Conservation (phyloP, 2,797 vertebrate species). For the Pithecia hirsuta region DNA sequence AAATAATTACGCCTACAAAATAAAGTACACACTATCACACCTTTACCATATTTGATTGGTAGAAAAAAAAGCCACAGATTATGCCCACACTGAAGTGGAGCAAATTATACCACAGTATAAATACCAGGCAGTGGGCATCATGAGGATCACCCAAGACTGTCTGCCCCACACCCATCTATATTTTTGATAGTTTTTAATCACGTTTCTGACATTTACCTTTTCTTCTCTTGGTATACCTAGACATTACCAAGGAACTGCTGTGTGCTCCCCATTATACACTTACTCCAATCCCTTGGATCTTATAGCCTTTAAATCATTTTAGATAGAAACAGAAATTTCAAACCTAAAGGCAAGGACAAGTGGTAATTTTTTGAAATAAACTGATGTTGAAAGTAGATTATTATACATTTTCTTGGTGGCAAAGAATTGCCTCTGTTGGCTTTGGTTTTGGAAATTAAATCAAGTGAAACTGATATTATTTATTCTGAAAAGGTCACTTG, state of each 20-base stretch:
- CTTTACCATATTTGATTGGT: not conserved
- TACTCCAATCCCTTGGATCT: not conserved
- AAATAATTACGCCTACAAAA: not conserved
- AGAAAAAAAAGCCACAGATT: not conserved
- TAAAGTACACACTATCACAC: too few relatives aligned
- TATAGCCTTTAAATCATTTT: not conserved
- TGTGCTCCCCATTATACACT: not conserved
- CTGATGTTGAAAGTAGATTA: not conserved
- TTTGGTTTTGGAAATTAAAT: not conserved
- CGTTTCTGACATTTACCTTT: not conserved
- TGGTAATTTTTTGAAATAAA: not conserved
- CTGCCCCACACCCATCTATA: not conserved
- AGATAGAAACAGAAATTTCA: not conserved
- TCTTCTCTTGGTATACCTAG: not conserved
- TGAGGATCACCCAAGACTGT: not conserved
- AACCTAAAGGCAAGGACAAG: not conserved
- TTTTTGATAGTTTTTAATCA: not conserved
- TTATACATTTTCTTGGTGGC: not conserved
- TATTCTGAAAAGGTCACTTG: not conserved
- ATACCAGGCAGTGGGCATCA: not conserved
- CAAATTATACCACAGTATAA: not conserved
- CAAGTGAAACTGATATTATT: not conserved
- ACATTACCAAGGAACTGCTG: not conserved
- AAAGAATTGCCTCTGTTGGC: not conserved
- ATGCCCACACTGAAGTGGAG: not conserved